Percentiles rank a stretch among this genome's conserved stretches.
These are phyloP conservation scores for Drosophila emarginata DNA, from an alignment of 2,888 invertebrate species.

Conservation along the genomic window DNA sequence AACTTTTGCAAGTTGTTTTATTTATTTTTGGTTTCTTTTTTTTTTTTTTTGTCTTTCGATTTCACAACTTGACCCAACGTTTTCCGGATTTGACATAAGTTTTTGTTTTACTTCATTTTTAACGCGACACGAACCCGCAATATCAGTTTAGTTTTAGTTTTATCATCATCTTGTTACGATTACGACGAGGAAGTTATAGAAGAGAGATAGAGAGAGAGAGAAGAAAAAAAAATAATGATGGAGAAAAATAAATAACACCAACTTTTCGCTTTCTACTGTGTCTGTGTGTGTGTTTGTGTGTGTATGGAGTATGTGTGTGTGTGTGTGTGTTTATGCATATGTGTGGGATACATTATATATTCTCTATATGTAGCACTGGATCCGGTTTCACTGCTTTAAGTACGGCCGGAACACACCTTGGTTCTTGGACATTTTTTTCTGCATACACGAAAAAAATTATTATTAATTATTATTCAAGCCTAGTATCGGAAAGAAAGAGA, in stretches of 20 bases:
- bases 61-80: conserved; percentile 57
- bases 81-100: conserved; percentile 33
- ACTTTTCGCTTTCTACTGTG: conserved; percentile 22
- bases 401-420: conserved; percentile 53
- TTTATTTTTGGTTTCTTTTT: not conserved
- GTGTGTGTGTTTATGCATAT: conserved; percentile 8
- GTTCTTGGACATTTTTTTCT: conserved; percentile 3
- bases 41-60: conserved; percentile 26
- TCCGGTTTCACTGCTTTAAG: conserved; percentile 47
- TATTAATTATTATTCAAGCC: not conserved
- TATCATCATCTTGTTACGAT: conserved; percentile 18
- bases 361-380: conserved; percentile 51
- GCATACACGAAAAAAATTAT: conserved; percentile 4
- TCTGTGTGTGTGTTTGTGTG: conserved; percentile 26
- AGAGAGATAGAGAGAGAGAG: not conserved
- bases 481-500: not conserved
- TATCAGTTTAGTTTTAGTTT: conserved; percentile 41
- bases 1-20: conserved; percentile 13
- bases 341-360: conserved; percentile 8
- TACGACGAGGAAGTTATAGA: conserved; percentile 7
- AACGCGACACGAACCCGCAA: conserved; percentile 68
- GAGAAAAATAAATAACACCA: conserved; percentile 23
- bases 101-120: conserved; percentile 49
- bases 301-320: conserved; percentile 20
- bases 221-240: not conserved